These are phyloP conservation scores for Itoplectis maculator DNA, from an alignment of 2,888 invertebrate genomes.

Conservation along the genomic window DNA sequence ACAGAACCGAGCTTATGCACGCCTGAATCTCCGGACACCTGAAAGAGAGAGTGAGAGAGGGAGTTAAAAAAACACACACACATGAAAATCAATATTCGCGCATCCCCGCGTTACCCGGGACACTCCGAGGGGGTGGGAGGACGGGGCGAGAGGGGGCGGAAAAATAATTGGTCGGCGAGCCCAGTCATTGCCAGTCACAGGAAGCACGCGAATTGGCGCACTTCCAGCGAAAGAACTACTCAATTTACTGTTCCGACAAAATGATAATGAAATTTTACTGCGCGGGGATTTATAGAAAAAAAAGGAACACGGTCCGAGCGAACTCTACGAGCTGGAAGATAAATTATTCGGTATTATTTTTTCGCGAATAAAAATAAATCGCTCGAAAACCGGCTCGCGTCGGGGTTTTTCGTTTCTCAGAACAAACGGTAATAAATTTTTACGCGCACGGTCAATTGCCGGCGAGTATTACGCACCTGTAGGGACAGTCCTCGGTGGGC, in stretches of 20 bases:
- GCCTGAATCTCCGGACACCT: conserved; percentile 93
- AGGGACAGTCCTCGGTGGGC: conserved; percentile 88
- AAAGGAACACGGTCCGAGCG: neutral
- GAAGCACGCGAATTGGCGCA: neutral
- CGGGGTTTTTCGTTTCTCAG: too few species aligned
- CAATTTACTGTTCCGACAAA: neutral
- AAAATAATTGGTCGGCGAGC: conserved; percentile 1
- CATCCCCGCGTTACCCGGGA: neutral
- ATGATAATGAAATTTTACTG: neutral
- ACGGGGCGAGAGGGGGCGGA: too few species aligned
- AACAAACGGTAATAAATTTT: too few species aligned
- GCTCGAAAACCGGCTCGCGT: too few species aligned
- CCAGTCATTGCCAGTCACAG: neutral
- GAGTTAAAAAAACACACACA: conserved; percentile 47
- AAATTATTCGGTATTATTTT: too few species aligned
- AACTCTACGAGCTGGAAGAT: too few species aligned
- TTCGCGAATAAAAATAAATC: too few species aligned
- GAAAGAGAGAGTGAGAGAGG: conserved; percentile 62
- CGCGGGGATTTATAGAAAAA: neutral
- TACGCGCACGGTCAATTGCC: neutral
- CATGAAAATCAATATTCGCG: conserved; percentile 33
- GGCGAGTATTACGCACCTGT: conserved; percentile 87
- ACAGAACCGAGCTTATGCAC: conserved; percentile 91
- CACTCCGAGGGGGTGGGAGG: too few species aligned
- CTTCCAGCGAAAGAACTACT: neutral